Base-by-base conservation (phyloP, 2,888 invertebrate species). In the Mechanitis messenoides region DNA sequence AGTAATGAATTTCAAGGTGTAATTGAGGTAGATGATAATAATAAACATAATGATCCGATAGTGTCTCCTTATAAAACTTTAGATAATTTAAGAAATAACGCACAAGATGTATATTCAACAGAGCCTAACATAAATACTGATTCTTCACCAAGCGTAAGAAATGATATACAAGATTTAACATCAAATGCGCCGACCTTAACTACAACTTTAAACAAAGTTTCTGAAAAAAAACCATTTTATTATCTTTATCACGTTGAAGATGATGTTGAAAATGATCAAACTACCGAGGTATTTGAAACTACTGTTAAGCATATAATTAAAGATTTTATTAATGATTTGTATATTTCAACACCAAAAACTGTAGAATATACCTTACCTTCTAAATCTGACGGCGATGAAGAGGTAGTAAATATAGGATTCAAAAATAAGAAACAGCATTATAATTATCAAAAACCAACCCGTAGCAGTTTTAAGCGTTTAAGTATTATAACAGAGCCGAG, bases 31-130 rank as follows among this genome's bases (percentile, higher is more conserved):
- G 53, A 62, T 45, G 61, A 56, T 33, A 54, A 61, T 59, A 53
- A 59, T 45, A 59, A 62, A 33, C 84, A 85, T 47, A 62, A 58
- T 45, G 81, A 86, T 67, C 85, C 91, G 28, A 77, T 83, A 53
- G 84, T 92, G 7, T 92, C 92, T 0, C 91, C 92, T 0, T 92
- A 89, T 65, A 90, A 66, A 66, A 68, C 62, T 47, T 67, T 65
- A 61, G 78, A 76, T 62, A 71, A 67, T 61, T 75, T 68, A 55
- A 65, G 63, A 63, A 71, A 74, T 55, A 61, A 67, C 55, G 70
- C 66, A 53, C 69, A 75, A 45, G 73, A 78, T 42, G 73, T 75
- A 58, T 61, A 68, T 38, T 63, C 68, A 11, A 69, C 74, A 46
- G 75, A 77, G 60, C 71, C 73, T 58, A 45, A 45, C 45, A 35